Conservation (phyloP, 2,888 invertebrate species). For the Mythimna albipuncta region DNA sequence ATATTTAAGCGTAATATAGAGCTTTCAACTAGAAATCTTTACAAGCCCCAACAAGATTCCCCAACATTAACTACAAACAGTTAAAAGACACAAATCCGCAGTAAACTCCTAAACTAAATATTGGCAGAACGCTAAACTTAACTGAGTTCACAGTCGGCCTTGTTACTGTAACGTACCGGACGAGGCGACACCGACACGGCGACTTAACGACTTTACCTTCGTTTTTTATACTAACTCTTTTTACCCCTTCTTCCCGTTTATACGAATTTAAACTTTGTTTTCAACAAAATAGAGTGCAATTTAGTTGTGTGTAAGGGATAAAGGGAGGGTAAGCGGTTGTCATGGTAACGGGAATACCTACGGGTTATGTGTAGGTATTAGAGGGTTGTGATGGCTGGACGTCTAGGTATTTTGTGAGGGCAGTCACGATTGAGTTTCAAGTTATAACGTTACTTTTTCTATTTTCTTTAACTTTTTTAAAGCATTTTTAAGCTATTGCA, state of each 20-base stretch:
- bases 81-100: conserved; percentile 40
- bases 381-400: conserved; percentile 9
- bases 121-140: conserved; percentile 53
- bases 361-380: conserved; percentile 50
- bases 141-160: conserved; percentile 68
- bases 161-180: conserved; percentile 74
- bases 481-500: too few relatives aligned
- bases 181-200: conserved; percentile 70
- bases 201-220: conserved; percentile 73
- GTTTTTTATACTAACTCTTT: conserved; percentile 71
- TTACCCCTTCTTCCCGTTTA: conserved; percentile 25
- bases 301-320: conserved; percentile 18
- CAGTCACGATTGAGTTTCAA: not conserved
- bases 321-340: conserved; percentile 58
- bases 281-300: conserved; percentile 28
- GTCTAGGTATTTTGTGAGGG: conserved; percentile 25
- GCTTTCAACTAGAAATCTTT: not conserved
- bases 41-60: not conserved
- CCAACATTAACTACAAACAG: conserved; percentile 20
- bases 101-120: conserved; percentile 57
- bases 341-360: conserved; percentile 62
- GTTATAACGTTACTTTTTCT: not conserved
- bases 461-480: too few relatives aligned
- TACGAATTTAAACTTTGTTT: conserved; percentile 59
- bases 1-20: too few relatives aligned